phyloP scores from a whole-genome alignment of 2,113 vertebrate genomes.

The Gobio gobio region DNA sequence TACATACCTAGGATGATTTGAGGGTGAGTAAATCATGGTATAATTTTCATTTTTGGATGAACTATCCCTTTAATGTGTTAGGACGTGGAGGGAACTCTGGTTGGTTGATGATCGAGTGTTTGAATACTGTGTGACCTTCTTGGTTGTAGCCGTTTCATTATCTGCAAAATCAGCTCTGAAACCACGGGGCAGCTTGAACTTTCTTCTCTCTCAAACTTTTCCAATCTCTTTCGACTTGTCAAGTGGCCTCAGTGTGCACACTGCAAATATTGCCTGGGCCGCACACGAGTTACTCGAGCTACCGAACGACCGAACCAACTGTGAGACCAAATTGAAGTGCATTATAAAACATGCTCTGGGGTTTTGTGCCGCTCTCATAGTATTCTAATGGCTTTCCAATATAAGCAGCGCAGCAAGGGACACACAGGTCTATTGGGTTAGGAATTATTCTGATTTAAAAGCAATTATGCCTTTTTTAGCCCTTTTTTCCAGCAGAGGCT shows the following conservation, averaged over 20 bases:
- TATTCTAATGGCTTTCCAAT: constrained; percentile 33
- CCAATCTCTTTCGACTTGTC: neutral
- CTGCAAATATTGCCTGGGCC: constrained; percentile 7
- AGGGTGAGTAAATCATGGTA: no score
- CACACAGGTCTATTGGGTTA: constrained; percentile 46
- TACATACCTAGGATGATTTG: no score
- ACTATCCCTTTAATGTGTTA: neutral
- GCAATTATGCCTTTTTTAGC: constrained; percentile 34
- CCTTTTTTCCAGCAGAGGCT: neutral
- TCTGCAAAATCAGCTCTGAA: neutral
- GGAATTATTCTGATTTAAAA: constrained; percentile 54
- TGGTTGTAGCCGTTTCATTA: neutral
- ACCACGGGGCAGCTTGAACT: neutral
- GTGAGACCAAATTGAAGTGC: constrained; percentile 26
- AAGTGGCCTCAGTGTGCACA: neutral
- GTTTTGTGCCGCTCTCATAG: neutral
- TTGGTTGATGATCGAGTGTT: neutral
- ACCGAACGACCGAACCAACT: constrained; percentile 5
- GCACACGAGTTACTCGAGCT: constrained; percentile 21
- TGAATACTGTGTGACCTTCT: neutral
- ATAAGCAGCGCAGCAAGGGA: constrained; percentile 1
- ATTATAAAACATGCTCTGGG: constrained; percentile 34
- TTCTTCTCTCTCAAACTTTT: neutral
- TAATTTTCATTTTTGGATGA: no score
- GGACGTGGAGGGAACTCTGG: neutral